A percentile compares a stretch with the other conserved stretches of the same genome.
Conservation (phyloP, 2,888 invertebrate genomes). For the Heteropelma amictum region DNA sequence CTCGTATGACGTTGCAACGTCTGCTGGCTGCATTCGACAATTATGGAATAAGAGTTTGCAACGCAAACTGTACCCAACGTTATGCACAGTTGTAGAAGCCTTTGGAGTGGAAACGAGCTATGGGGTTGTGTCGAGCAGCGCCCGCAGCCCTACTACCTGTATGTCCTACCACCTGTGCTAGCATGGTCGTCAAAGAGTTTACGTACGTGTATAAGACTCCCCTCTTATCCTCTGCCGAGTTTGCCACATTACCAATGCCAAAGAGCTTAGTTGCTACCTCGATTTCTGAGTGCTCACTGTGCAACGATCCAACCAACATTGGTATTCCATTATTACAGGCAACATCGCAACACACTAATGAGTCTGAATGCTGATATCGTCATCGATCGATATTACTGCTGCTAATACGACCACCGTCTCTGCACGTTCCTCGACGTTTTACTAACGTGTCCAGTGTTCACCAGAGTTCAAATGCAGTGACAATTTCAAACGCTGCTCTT, state of each 20-base stretch:
- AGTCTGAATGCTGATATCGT: too few species aligned
- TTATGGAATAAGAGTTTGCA: neutral
- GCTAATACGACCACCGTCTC: too few species aligned
- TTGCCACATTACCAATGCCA: constrained; percentile 3
- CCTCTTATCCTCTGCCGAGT: neutral
- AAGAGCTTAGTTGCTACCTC: neutral
- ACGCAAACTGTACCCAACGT: constrained; percentile 20
- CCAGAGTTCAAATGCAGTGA: too few species aligned
- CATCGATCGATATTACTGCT: too few species aligned
- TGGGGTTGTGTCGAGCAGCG: neutral
- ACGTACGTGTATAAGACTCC: neutral
- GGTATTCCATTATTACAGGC: too few species aligned
- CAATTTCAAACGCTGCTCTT: too few species aligned
- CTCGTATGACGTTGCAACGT: neutral
- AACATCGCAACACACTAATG: too few species aligned
- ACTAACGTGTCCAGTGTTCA: too few species aligned
- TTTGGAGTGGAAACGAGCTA: constrained; percentile 31
- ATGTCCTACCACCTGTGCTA: neutral
- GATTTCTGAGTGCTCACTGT: too few species aligned
- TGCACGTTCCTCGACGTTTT: too few species aligned
- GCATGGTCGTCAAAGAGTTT: constrained; percentile 11
- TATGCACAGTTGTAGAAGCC: constrained; percentile 29
- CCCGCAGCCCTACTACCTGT: constrained; percentile 19
- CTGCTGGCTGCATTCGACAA: too few species aligned
- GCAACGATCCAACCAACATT: too few species aligned